A percentile compares a stretch with the other conserved stretches of the same genome.
phyloP scores from a whole-genome alignment of 2,888 invertebrate genomes.

The Cephonodes hylas region DNA sequence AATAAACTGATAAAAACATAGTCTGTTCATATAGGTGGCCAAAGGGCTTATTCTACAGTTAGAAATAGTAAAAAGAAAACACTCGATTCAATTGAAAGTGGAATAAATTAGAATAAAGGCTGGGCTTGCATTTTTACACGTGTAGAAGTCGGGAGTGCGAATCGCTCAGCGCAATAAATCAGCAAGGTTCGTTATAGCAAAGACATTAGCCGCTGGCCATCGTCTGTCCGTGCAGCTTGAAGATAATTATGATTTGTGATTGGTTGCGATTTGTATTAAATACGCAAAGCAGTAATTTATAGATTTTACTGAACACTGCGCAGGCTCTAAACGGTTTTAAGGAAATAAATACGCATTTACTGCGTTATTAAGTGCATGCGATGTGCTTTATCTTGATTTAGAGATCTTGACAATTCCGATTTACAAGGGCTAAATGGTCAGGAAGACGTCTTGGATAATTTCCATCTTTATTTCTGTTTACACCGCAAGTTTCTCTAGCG shows the following conservation, averaged over 20 bases:
- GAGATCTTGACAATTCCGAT: background rate
- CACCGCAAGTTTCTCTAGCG: background rate
- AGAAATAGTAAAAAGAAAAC: no score
- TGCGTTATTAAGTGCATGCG: background rate
- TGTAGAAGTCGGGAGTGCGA: background rate
- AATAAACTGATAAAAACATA: no score
- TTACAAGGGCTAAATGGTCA: background rate
- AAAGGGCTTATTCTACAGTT: no score
- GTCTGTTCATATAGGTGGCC: no score
- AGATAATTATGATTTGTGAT: slow-evolving; percentile 56
- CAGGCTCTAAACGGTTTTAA: background rate
- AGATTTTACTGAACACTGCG: background rate
- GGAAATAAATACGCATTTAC: background rate
- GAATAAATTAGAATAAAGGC: background rate
- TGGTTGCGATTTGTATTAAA: slow-evolving; percentile 23
- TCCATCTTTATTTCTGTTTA: background rate
- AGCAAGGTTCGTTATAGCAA: slow-evolving; percentile 50
- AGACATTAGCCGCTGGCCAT: slow-evolving; percentile 41
- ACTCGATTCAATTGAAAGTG: background rate
- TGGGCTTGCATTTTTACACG: background rate
- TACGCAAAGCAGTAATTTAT: slow-evolving; percentile 10
- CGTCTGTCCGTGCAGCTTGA: slow-evolving; percentile 36
- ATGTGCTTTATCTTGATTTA: background rate
- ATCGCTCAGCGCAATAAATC: slow-evolving; percentile 39
- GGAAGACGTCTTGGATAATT: background rate